phyloP scores from a whole-genome alignment of 2,113 vertebrate species.

The Sakesphorus luctuosus region DNA sequence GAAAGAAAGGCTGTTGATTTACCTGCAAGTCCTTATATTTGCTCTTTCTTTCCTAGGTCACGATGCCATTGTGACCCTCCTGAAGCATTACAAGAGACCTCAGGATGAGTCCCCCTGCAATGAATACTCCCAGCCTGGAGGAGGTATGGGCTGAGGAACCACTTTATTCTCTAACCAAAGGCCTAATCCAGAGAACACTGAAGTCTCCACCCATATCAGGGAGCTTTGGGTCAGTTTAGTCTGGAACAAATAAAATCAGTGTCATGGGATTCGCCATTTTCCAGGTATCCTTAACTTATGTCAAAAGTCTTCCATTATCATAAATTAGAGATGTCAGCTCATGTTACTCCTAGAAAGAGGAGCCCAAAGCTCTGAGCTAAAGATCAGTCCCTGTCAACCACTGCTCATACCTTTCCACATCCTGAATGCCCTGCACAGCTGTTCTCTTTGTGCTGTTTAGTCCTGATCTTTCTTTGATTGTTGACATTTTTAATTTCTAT shows the following conservation, averaged over 20 bases:
- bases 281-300: not conserved
- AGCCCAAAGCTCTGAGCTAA: not conserved
- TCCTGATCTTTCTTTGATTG: not conserved
- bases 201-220: not conserved
- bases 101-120: slow-evolving; percentile 92
- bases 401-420: not conserved
- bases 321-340: not conserved
- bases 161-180: not conserved
- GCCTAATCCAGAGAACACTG: not conserved
- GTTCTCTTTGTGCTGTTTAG: not conserved
- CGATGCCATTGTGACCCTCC: slow-evolving; percentile 90
- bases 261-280: not conserved
- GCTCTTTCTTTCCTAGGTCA: slow-evolving; percentile 79
- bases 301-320: not conserved
- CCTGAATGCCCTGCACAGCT: not conserved
- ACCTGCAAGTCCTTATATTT: not conserved
- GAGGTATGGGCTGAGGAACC: slow-evolving; percentile 77
- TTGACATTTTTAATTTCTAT: not conserved
- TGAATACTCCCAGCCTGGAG: slow-evolving; percentile 95
- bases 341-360: not conserved
- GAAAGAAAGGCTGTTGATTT: accelerated
- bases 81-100: slow-evolving; percentile 93
- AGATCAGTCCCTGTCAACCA: not conserved
- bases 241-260: not conserved
- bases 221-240: not conserved